A percentile compares a stretch with the other conserved stretches of the same genome.
Conservation (phyloP, 64 coral and sea anemone genomes). For the Actinia equina region DNA sequence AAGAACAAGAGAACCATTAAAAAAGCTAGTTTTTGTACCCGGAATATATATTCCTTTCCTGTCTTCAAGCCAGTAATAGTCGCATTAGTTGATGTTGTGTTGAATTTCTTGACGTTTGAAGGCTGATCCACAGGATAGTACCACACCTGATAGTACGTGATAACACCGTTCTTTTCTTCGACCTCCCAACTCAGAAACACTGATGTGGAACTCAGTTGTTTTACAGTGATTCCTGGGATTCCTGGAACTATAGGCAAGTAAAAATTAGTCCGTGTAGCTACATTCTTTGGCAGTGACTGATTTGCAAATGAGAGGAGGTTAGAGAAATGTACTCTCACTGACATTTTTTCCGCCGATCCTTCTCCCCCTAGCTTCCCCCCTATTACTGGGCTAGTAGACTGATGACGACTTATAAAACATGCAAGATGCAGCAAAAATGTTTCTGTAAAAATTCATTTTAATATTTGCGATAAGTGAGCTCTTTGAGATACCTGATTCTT, state of each 20-base stretch:
- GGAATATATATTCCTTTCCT: slow-evolving; percentile 26
- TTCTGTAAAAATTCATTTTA: too few relatives aligned
- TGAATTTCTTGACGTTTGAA: not conserved
- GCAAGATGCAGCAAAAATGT: too few relatives aligned
- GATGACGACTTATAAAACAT: too few relatives aligned
- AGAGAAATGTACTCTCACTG: too few relatives aligned
- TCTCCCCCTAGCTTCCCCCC: too few relatives aligned
- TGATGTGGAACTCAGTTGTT: not conserved
- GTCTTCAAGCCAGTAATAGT: slow-evolving; percentile 29
- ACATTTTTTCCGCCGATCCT: too few relatives aligned
- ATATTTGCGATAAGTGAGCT: too few relatives aligned
- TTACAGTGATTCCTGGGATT: not conserved
- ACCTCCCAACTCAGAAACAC: slow-evolving; percentile 8
- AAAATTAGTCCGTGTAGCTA: too few relatives aligned
- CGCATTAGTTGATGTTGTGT: slow-evolving; percentile 33
- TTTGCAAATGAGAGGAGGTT: too few relatives aligned
- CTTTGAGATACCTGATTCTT: slow-evolving; percentile 29
- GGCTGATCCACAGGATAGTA: not conserved
- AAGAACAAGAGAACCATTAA: too few relatives aligned
- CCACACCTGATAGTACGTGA: not conserved
- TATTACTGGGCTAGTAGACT: too few relatives aligned
- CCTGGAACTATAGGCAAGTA: slow-evolving; percentile 3
- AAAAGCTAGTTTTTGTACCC: slow-evolving; percentile 34
- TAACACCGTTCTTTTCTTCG: not conserved
- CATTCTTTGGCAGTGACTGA: too few relatives aligned